Evolutionary conservation across 92 coral and sea anemone species (phyloP).

Genomic region (Bergia puertoricense): DNA sequence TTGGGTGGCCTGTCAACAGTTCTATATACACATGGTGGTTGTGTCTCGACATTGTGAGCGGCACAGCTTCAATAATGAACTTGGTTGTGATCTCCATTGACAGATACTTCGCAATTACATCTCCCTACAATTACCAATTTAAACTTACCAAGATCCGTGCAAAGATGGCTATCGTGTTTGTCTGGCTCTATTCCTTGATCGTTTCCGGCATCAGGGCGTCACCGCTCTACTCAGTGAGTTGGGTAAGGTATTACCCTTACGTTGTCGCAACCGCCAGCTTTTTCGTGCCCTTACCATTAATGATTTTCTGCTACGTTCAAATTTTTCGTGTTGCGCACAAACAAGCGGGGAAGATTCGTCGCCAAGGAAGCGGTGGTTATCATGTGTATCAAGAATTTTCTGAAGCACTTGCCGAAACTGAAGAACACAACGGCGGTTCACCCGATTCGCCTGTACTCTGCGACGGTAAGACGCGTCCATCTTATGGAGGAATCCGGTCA

Average conservation of each 20-base stretch:
- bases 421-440: conserved; percentile 40
- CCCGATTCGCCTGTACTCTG: conserved; percentile 32
- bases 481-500: conserved; percentile 32
- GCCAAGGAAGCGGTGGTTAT: conserved; percentile 39
- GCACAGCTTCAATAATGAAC: conserved; percentile 87
- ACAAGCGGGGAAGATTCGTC: conserved; percentile 74
- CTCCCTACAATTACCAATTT: conserved; percentile 68
- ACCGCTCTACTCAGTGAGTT: conserved; percentile 29
- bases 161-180: conserved; percentile 58
- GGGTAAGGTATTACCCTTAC: conserved; percentile 54
- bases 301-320: conserved; percentile 74
- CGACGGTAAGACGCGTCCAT: conserved; percentile 37
- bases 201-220: conserved; percentile 59
- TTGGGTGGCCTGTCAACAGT: conserved; percentile 59
- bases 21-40: conserved; percentile 69
- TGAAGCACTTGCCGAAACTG: conserved; percentile 13
- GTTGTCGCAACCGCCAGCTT: conserved; percentile 79
- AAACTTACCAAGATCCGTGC: conserved; percentile 76
- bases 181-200: conserved; percentile 72
- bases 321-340: conserved; percentile 75
- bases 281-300: conserved; percentile 76
- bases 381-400: conserved; percentile 37
- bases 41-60: conserved; percentile 77
- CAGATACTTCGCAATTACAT: conserved; percentile 82
- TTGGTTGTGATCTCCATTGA: conserved; percentile 81